A percentile compares a stretch with the other conserved stretches of the same genome.
phyloP scores from a whole-genome alignment of 2,888 invertebrate genomes.

The Drosophila prostipennis region DNA sequence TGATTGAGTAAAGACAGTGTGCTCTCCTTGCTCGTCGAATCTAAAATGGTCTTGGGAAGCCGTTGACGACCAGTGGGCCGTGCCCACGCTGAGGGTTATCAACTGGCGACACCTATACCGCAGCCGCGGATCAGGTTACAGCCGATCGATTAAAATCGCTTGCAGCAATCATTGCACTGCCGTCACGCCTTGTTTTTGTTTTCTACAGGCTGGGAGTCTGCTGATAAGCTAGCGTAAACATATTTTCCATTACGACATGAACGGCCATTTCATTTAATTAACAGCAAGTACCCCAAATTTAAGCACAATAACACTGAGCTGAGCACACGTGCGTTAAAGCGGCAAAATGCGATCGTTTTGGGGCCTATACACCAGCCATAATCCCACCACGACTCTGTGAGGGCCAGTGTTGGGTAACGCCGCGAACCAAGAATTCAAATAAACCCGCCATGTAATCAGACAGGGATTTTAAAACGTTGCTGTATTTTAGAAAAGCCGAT shows the following conservation, averaged over 20 bases:
- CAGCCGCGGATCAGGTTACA: conserved; percentile 58
- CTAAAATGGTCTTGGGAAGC: conserved; percentile 28
- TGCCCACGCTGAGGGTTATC: conserved; percentile 62
- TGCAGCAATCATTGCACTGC: conserved; percentile 51
- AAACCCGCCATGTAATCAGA: background rate
- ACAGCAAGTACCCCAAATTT: conserved; percentile 55
- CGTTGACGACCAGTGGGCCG: conserved; percentile 56
- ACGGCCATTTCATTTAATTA: conserved; percentile 11
- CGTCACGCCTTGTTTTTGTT: conserved; percentile 65
- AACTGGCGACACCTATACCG: conserved; percentile 34
- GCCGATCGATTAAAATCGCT: conserved; percentile 28
- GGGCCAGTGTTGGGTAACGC: conserved; percentile 12
- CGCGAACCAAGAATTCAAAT: background rate
- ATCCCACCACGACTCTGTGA: background rate
- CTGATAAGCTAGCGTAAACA: conserved; percentile 57
- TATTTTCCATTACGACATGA: conserved; percentile 43
- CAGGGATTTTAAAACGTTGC: too few relatives aligned
- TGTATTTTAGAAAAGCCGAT: too few relatives aligned
- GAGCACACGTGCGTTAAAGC: conserved; percentile 59
- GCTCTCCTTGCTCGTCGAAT: conserved; percentile 16
- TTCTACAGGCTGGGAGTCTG: conserved; percentile 38
- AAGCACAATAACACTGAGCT: conserved; percentile 37
- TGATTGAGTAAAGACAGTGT: conserved; percentile 32
- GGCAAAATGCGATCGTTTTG: conserved; percentile 6
- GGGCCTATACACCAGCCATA: background rate